Evolutionary conservation across 2,888 invertebrate species (phyloP), one percentile per base, ranked within the genome.

Genomic region (Blastobasis lacticolella): DNA sequence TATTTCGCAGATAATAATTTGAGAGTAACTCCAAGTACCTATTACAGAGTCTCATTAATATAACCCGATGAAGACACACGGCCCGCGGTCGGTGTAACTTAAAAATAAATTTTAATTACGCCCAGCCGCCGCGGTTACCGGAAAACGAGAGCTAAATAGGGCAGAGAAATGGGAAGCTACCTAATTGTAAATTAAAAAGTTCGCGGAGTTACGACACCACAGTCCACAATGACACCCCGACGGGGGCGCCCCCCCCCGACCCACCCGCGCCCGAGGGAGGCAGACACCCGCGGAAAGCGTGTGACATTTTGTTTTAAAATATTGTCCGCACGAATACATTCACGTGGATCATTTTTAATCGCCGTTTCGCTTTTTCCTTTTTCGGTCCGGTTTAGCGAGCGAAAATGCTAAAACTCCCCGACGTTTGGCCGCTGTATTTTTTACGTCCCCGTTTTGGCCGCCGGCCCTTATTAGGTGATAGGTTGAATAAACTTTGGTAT

Each of bases 101-200:
- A 83, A 82, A 85, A 86, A 84, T 85, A 86, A 83, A 82, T 86
- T 85, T 84, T 80, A 83, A 86, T 86, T 83, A 86, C 77, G 71
- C 76, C 78, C 75, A 69, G 73, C 70, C 69, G 71, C 71, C 72
- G 73, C 71, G 75, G 80, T 75, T 75, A 79, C 84, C 81, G 82
- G 83, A 84, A 85, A 87, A 84, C 81, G 83, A 81, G 79, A 85
- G 86, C 87, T 88, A 87, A 87, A 88, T 87, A 87, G 86, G 86
- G 78, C 86, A 86, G 84, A 84, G 86, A 87, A 86, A 87, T 86
- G 87, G 82, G 86, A 86, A 85, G 86, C 87, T 87, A 87, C 86
- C 86, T 88, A 87, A 88, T 88, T 87, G 87, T 88, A 88, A 88
- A 88, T 88, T 88, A 88, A 88, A 88, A 88, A 88, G 87, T 88